phyloP scores from a whole-genome alignment of 2,797 vertebrate genomes.

The Streptopelia turtur region DNA sequence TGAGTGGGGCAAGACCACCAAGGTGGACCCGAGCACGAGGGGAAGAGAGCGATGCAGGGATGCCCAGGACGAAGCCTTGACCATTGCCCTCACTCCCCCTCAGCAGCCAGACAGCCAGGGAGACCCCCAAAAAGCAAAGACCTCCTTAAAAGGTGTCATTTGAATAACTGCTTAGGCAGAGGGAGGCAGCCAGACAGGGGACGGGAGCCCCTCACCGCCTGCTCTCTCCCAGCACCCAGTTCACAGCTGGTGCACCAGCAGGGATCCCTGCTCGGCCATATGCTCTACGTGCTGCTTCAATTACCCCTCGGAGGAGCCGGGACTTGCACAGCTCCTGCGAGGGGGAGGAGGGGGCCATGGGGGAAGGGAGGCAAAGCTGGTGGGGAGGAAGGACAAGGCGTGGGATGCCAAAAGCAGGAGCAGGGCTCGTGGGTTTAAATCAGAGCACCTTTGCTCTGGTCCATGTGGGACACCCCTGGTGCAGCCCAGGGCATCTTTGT shows the following conservation, averaged over 20 bases:
- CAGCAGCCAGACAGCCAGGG: not conserved
- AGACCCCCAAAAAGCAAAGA: slow-evolving; percentile 16
- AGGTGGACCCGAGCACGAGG: fast-evolving
- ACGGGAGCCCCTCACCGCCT: slow-evolving; percentile 79
- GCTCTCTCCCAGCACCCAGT: slow-evolving; percentile 85
- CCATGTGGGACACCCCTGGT: fast-evolving
- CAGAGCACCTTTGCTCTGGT: not conserved
- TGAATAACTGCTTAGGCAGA: slow-evolving; percentile 44
- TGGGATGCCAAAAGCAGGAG: not conserved
- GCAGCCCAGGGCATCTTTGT: not conserved
- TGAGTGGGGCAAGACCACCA: fast-evolving
- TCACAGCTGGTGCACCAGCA: slow-evolving; percentile 94
- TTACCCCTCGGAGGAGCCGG: slow-evolving; percentile 83
- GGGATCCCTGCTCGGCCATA: slow-evolving; percentile 90
- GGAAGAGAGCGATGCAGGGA: not conserved
- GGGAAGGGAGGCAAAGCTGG: not conserved
- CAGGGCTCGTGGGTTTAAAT: not conserved
- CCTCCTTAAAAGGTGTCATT: slow-evolving; percentile 31
- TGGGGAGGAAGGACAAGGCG: not conserved
- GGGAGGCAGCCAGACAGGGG: slow-evolving; percentile 60
- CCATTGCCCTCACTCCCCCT: not conserved
- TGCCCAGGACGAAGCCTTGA: not conserved
- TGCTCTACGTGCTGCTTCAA: slow-evolving; percentile 88
- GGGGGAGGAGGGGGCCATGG: not conserved
- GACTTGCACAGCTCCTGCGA: slow-evolving; percentile 57